phyloP scores from a whole-genome alignment of 2,888 invertebrate genomes.

The Limnephilus marmoratus region DNA sequence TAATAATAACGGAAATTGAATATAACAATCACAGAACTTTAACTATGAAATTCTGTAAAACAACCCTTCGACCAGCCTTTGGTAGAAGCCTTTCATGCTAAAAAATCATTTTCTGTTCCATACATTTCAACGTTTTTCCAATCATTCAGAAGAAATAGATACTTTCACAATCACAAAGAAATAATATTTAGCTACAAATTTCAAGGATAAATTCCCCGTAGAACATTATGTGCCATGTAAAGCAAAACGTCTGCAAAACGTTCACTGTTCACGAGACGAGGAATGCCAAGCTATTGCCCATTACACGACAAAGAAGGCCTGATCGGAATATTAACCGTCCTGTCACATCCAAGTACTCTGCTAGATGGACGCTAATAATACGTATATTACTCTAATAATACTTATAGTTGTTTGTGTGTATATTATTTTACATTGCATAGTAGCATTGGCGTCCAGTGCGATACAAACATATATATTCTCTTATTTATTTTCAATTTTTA shows the following conservation, averaged over 20 bases:
- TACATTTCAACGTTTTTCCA: no score
- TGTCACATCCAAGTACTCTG: slow-evolving; percentile 5
- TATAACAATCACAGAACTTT: no score
- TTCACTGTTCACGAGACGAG: not conserved
- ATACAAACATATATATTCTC: not conserved
- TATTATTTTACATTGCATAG: not conserved
- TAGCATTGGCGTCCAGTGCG: not conserved
- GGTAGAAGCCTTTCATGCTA: no score
- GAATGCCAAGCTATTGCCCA: slow-evolving; percentile 21
- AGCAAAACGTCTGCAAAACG: not conserved
- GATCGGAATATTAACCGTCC: not conserved
- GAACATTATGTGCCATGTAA: not conserved
- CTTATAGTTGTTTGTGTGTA: not conserved
- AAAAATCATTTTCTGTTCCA: no score
- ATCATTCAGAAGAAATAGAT: no score
- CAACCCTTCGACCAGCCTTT: no score
- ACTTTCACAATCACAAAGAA: not conserved
- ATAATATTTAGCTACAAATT: not conserved
- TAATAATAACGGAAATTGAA: no score
- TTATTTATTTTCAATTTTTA: no score
- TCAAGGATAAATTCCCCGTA: slow-evolving; percentile 37
- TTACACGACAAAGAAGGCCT: not conserved
- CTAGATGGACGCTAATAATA: not conserved
- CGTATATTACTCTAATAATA: not conserved
- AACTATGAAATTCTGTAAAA: no score